Evolutionary conservation across 1,140 invertebrate species (phyloP).

Genomic region (Micrasema longulum): DNA sequence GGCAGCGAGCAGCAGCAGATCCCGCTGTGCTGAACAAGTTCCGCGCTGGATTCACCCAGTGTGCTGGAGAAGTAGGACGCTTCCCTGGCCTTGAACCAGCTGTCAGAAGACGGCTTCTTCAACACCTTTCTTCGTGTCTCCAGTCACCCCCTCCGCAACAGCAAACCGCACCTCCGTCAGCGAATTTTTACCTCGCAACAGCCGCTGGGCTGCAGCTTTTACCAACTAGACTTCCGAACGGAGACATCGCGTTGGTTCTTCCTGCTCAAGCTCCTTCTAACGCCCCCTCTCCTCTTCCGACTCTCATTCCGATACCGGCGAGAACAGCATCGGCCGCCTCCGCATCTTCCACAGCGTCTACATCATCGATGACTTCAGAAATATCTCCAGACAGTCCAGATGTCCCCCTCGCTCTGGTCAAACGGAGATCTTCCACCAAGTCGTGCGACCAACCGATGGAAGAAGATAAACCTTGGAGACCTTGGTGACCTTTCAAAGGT

Average conservation of each 20-base stretch:
- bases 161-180: constrained; percentile 60
- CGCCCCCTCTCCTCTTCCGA: constrained; percentile 70
- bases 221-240: constrained; percentile 82
- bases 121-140: constrained; percentile 80
- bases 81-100: constrained; percentile 79
- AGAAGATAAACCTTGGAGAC: constrained; percentile 75
- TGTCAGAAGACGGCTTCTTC: constrained; percentile 77
- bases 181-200: constrained; percentile 62
- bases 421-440: constrained; percentile 66
- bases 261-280: constrained; percentile 68
- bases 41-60: constrained; percentile 89
- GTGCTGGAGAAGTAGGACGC: constrained; percentile 84
- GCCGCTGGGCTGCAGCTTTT: constrained; percentile 80
- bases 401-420: constrained; percentile 78
- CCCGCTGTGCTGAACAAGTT: constrained; percentile 86
- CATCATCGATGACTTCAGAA: constrained; percentile 58
- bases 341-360: constrained; percentile 69
- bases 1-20: constrained; percentile 81
- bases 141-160: constrained; percentile 61
- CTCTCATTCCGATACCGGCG: constrained; percentile 77
- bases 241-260: constrained; percentile 82
- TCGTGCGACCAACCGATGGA: constrained; percentile 64
- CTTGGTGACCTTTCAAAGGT: constrained; percentile 72
- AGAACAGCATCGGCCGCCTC: constrained; percentile 77
- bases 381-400: constrained; percentile 68